A percentile compares a stretch with the other conserved stretches of the same genome.
Evolutionary conservation across 1,140 invertebrate species (phyloP).

Genomic region (Atta texana): DNA sequence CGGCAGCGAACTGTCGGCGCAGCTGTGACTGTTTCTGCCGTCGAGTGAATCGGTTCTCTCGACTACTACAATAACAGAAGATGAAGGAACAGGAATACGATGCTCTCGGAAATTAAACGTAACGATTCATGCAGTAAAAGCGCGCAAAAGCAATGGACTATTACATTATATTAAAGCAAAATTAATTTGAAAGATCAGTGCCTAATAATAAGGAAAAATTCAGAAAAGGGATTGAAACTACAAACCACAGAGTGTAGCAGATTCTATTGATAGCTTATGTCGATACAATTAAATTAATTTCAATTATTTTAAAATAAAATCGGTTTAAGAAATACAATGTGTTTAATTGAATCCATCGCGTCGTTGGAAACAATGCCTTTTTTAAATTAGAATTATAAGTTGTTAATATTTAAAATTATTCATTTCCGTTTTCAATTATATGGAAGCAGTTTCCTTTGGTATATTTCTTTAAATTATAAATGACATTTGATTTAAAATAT

Average conservation of each 20-base stretch:
- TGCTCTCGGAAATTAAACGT: slow-evolving; percentile 73
- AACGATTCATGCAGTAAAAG: slow-evolving; percentile 67
- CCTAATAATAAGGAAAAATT: background rate
- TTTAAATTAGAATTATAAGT: background rate
- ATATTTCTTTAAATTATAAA: background rate
- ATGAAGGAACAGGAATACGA: slow-evolving; percentile 54
- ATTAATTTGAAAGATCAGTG: slow-evolving; percentile 64
- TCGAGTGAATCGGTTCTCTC: slow-evolving; percentile 68
- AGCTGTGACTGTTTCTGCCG: slow-evolving; percentile 71
- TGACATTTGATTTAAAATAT: background rate
- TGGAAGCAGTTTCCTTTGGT: background rate
- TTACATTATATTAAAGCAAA: slow-evolving; percentile 19
- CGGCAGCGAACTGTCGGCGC: slow-evolving; percentile 49
- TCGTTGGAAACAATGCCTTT: background rate
- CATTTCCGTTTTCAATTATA: background rate
- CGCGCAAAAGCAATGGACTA: slow-evolving; percentile 45
- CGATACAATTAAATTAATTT: background rate
- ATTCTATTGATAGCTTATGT: background rate
- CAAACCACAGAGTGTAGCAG: background rate
- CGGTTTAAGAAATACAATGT: background rate
- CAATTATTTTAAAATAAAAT: background rate
- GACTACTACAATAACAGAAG: slow-evolving; percentile 64
- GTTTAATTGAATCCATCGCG: background rate
- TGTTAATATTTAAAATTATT: background rate
- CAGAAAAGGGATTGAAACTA: background rate